phyloP scores from a whole-genome alignment of 64 coral and sea anemone genomes.

The Montipora sp. region DNA sequence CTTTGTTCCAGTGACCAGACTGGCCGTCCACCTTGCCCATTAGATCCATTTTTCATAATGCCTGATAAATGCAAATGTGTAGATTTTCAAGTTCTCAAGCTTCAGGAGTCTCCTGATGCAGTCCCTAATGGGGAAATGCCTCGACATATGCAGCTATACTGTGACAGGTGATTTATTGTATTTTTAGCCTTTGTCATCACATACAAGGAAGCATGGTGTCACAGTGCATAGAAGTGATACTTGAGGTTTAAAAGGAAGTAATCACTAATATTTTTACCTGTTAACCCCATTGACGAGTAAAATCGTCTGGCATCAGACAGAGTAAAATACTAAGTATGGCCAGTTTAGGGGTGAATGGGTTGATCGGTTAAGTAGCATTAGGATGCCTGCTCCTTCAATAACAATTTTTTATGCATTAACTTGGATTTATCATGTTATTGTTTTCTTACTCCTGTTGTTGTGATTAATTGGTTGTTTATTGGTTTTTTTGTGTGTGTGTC shows the following conservation, averaged over 20 bases:
- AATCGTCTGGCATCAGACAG: no score
- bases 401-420: no score
- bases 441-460: not conserved
- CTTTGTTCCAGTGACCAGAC: constrained; percentile 81
- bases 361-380: no score
- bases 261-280: no score
- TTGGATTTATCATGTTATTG: no score
- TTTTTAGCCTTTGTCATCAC: not conserved
- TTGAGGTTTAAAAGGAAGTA: no score
- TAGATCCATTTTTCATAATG: constrained; percentile 99
- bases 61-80: constrained; percentile 99
- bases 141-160: constrained; percentile 98
- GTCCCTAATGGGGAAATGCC: constrained; percentile 99
- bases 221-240: no score
- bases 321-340: no score
- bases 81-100: constrained; percentile 98
- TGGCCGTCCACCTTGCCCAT: constrained; percentile 87
- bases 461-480: not conserved
- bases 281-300: no score
- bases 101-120: constrained; percentile 98
- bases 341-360: no score
- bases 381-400: no score
- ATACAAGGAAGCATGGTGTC: not conserved
- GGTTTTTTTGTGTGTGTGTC: not conserved
- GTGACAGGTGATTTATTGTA: constrained; percentile 72